Evolutionary conservation across 53 echinoderm and acorn worm species (phyloP).

Genomic region (Temnopleurus reevesii): DNA sequence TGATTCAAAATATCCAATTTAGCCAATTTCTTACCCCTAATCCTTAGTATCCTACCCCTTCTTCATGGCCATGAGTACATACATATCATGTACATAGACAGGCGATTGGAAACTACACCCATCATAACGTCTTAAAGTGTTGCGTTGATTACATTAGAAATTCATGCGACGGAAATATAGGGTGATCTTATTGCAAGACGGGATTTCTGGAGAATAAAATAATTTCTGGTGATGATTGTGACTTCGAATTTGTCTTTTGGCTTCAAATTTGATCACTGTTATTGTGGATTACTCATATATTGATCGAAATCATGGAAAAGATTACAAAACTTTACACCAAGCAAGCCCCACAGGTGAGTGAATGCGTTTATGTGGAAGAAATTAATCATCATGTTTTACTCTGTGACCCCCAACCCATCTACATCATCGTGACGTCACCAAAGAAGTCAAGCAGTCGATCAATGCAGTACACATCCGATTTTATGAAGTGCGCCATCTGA

Average conservation of each 20-base stretch:
- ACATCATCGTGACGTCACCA: not conserved
- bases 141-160: constrained; percentile 23
- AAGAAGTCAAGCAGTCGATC: not conserved
- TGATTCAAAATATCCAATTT: constrained; percentile 37
- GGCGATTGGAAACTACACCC: not conserved
- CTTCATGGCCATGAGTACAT: not conserved
- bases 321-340: constrained; percentile 12
- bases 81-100: not conserved
- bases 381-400: too few species aligned
- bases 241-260: not conserved
- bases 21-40: constrained; percentile 13
- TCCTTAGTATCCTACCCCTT: not conserved
- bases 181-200: not conserved
- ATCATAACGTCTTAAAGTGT: not conserved
- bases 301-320: not conserved
- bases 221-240: not conserved
- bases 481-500: not conserved
- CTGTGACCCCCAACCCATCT: not conserved
- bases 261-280: not conserved
- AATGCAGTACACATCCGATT: not conserved
- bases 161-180: not conserved
- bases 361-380: not conserved
- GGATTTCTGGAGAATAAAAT: not conserved
- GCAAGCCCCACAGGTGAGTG: not conserved
- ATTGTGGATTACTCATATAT: not conserved